Evolutionary conservation across 1,140 invertebrate genomes (phyloP), one percentile per base, ranked within the genome.

Genomic region (Drosophila setifemur): DNA sequence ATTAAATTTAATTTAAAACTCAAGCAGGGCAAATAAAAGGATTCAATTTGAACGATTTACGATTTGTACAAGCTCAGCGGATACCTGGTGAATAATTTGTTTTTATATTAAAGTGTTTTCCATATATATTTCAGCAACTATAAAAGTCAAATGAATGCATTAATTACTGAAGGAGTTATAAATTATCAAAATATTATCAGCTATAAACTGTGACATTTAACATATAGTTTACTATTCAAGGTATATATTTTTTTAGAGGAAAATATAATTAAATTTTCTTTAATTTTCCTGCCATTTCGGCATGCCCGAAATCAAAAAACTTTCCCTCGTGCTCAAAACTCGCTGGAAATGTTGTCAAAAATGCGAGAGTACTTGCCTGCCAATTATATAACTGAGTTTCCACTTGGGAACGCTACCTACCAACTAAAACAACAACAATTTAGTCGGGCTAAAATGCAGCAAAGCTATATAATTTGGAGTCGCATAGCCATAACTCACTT

Each of bases 371-470:
- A 49, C 52, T 53, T 55, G 45, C 49, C 64, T 29, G 25, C 33
- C 33, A 42, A 16, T 57, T 28, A 35, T 31, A 40, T 28, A 60
- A 61, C 4, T 16, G n/a, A 60, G 57, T 39, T 8, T 18, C 42
- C 57, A 29, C 40, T 25, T 16, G 42, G 25, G n/a, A 31, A 12
- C 14, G 25, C 26, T 12, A 14, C 21, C 21, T 23, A 9, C 55
- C 37, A 52, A 61, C 85, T 60, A 83, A 83, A n/a, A n/a, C n/a
- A n/a, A 83, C 57, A 71, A 58, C 64, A 79, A 86, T 79, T 85
- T 85, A 83, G 64, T 52, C 48, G 6, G 40, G 47, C 73, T 71
- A 78, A 78, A 83, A 58, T 71, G 64, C 52, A 75, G 64, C 79
- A 85, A 74, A 85, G 67, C 79, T 71, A 61, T 85, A 75, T 75